These are phyloP conservation scores for Cephus sareptanus DNA, from an alignment of 2,888 invertebrate genomes.

Conservation along the genomic window DNA sequence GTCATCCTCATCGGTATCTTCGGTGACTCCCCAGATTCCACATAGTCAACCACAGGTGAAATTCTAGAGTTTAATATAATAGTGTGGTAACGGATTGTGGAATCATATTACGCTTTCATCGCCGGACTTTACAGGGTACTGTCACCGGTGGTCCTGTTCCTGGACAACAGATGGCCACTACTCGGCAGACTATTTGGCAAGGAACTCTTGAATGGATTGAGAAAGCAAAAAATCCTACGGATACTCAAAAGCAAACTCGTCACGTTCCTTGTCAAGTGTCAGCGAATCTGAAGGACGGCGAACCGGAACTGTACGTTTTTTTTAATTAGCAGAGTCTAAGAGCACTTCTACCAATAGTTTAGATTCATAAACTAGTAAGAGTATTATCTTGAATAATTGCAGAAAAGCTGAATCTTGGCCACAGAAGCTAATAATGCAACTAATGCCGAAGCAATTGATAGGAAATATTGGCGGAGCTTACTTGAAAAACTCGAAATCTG, in stretches of 20 bases:
- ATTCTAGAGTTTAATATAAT: background rate
- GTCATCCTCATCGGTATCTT: constrained; percentile 45
- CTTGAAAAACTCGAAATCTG: constrained; percentile 92
- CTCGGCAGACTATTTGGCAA: constrained; percentile 76
- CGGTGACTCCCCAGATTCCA: constrained; percentile 49
- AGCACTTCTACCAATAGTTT: constrained; percentile 12
- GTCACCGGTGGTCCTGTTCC: constrained; percentile 43
- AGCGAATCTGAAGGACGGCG: constrained; percentile 81
- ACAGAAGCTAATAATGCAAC: constrained; percentile 89
- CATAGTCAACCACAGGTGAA: constrained; percentile 53
- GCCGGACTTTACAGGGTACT: constrained; percentile 40
- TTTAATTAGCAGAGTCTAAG: background rate
- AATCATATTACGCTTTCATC: background rate
- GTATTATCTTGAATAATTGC: constrained; percentile 32
- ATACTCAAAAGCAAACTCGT: constrained; percentile 80
- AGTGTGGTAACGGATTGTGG: background rate
- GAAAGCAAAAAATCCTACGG: constrained; percentile 82
- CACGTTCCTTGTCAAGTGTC: constrained; percentile 83
- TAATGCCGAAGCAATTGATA: constrained; percentile 93
- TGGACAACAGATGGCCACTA: constrained; percentile 63
- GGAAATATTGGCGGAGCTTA: constrained; percentile 90
- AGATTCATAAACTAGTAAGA: constrained; percentile 6
- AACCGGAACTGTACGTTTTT: constrained; percentile 80
- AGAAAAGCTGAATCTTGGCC: constrained; percentile 95
- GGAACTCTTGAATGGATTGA: constrained; percentile 94